phyloP scores from a whole-genome alignment of 1,140 invertebrate species.

The Cherax quadricarinatus region DNA sequence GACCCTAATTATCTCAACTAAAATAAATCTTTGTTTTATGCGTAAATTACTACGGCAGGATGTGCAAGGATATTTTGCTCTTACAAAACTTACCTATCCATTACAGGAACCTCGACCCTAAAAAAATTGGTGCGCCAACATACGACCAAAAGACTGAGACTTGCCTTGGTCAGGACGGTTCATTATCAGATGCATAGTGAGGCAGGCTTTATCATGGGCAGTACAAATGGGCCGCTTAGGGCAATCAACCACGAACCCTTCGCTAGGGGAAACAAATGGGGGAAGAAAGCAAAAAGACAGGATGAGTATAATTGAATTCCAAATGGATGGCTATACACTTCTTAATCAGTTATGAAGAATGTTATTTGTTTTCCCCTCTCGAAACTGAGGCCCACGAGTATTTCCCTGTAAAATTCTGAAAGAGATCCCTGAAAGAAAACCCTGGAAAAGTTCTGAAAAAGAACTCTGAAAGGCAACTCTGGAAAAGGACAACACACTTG shows the following conservation, averaged over 20 bases:
- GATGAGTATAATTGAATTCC: constrained; percentile 69
- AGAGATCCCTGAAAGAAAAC: constrained; percentile 65
- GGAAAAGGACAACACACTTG: constrained; percentile 65
- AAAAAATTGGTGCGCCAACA: constrained; percentile 70
- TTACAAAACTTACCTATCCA: constrained; percentile 54
- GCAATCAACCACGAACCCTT: constrained; percentile 73
- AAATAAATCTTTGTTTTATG: too few relatives aligned
- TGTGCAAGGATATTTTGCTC: constrained; percentile 30
- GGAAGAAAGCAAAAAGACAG: constrained; percentile 72
- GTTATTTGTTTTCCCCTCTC: constrained; percentile 54
- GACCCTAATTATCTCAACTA: not conserved
- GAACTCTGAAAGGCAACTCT: constrained; percentile 71
- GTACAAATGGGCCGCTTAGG: constrained; percentile 72
- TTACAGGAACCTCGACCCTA: constrained; percentile 66
- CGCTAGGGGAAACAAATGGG: constrained; percentile 73
- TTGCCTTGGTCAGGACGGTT: constrained; percentile 72
- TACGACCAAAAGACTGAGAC: constrained; percentile 71
- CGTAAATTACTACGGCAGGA: not conserved
- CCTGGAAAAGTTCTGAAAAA: constrained; percentile 57
- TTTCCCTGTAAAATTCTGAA: constrained; percentile 62
- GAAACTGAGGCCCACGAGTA: constrained; percentile 62
- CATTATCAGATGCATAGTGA: constrained; percentile 72
- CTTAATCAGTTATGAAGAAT: constrained; percentile 55
- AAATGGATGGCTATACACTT: constrained; percentile 61
- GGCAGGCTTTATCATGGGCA: constrained; percentile 71